Base-by-base conservation (phyloP, 2,113 vertebrate species). In the Sylvilagus bachmani region DNA sequence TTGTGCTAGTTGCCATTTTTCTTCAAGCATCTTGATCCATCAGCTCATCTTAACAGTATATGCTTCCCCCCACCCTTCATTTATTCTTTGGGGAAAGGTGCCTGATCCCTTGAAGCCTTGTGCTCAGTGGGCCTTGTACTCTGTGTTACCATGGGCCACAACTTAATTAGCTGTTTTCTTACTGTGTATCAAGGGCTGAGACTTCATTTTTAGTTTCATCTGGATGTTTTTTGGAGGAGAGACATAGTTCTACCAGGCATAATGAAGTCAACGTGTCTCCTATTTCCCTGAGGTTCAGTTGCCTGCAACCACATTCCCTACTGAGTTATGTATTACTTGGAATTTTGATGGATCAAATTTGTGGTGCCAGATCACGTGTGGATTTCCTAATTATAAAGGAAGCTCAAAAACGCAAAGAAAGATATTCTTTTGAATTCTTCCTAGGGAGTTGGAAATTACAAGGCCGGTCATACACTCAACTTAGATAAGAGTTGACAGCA, bases 191-290 rank as follows among this genome's bases (percentile, higher is more conserved):
- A 67, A 31, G 6, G 10, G 17, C n/a, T 75, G 21, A 38, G 74
- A 83, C 44, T 27, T 38, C 22, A 73, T 62, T 91, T 96, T 95
- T 55, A 91, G 87, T 62, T 95, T 86, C 2, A 75, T 11, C 8
- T 82, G 22, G 55, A 22, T 25, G 10, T 74, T 79, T 51, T 21
- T 24, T 4, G 17, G 25, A 74, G 38, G 6, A 10, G 27, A 73
- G 3, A 14, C 25, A 24, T 85, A 77, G 10, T 19, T 73, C 4
- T 73, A 22, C 25, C 10, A 75, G 24, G 5, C 51, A 44, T 86
- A n/a, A 90, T 62, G 38, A 90, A 89, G 19, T 22, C 58, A 75
- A 31, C 9, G 51, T 93, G 77, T 95, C 27, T 80, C 62, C 16
- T 84, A 2, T 36, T 81, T 25, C 24, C 66, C n/a, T 90, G 9